phyloP scores from a whole-genome alignment of 2,797 vertebrate genomes.

The Cossypha dichroa region DNA sequence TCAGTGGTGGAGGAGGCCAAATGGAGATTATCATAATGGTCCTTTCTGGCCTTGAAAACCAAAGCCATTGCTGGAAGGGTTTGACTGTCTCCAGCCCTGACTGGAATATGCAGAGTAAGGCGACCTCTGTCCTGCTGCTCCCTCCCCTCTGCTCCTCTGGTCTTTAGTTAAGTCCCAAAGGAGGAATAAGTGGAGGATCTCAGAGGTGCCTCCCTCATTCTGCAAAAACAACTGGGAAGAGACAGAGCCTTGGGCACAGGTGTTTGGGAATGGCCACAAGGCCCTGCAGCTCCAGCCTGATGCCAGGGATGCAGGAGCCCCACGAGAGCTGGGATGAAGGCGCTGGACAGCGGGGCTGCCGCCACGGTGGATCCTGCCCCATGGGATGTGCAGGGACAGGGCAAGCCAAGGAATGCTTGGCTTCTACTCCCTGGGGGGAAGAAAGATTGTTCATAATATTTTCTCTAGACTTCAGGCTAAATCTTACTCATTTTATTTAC shows the following conservation, averaged over 20 bases:
- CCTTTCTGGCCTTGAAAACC: not conserved
- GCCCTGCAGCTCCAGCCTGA: rapidly evolving
- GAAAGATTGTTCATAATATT: conserved; percentile 13
- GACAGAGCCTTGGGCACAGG: not conserved
- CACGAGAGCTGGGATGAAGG: rapidly evolving
- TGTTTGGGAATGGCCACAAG: not conserved
- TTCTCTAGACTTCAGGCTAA: conserved; percentile 29
- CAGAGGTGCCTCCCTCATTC: not conserved
- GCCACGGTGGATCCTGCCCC: not conserved
- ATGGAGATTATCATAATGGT: not conserved
- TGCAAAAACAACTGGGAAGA: not conserved
- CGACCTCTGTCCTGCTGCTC: not conserved
- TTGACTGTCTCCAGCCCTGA: not conserved
- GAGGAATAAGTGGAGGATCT: not conserved
- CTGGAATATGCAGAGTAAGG: not conserved
- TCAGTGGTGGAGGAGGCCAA: not conserved
- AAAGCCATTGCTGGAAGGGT: not conserved
- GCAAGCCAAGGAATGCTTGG: conserved; percentile 31
- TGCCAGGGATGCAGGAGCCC: not conserved
- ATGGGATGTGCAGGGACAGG: not conserved
- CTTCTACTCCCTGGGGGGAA: not conserved
- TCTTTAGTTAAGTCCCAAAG: not conserved
- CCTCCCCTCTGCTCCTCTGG: not conserved
- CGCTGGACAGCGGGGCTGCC: rapidly evolving
- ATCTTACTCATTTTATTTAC: conserved; percentile 43